Conservation (phyloP, 2,888 invertebrate genomes). For the Ectemnius continuus region DNA sequence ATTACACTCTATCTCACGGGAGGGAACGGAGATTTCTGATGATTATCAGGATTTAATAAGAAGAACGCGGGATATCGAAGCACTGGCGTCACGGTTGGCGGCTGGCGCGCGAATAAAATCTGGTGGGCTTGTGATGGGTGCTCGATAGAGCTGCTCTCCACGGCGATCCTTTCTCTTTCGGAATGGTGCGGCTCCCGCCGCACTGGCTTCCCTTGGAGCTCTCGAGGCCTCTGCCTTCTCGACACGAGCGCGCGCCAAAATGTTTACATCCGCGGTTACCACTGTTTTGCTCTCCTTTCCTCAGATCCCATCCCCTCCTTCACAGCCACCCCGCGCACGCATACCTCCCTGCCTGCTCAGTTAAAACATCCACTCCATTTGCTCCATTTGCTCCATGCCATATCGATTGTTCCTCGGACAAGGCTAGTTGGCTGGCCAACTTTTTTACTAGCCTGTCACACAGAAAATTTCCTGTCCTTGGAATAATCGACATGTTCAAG, state of each 20-base stretch:
- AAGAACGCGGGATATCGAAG: slow-evolving; percentile 7
- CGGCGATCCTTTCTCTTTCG: slow-evolving; percentile 59
- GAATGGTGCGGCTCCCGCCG: slow-evolving; percentile 26
- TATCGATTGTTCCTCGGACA: too few relatives aligned
- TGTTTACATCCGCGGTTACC: not conserved
- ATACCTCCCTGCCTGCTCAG: too few relatives aligned
- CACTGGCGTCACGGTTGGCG: slow-evolving; percentile 53
- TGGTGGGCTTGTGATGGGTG: slow-evolving; percentile 50
- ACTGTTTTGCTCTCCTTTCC: not conserved
- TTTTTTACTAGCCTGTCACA: too few relatives aligned
- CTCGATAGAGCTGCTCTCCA: slow-evolving; percentile 36
- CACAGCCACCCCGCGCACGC: not conserved
- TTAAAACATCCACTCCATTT: too few relatives aligned
- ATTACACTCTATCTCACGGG: too few relatives aligned
- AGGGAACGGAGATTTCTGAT: not conserved
- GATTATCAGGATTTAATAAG: not conserved
- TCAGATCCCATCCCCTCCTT: slow-evolving; percentile 12
- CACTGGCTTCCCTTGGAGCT: slow-evolving; percentile 35
- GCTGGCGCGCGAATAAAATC: slow-evolving; percentile 61
- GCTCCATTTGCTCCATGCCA: too few relatives aligned
- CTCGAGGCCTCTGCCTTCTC: slow-evolving; percentile 26
- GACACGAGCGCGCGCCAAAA: slow-evolving; percentile 4
- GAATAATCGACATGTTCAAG: too few relatives aligned
- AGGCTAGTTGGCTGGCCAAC: too few relatives aligned
- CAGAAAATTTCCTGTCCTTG: too few relatives aligned